These are phyloP conservation scores for Ispidina picta DNA, from an alignment of 2,797 vertebrate genomes.

Conservation along the genomic window DNA sequence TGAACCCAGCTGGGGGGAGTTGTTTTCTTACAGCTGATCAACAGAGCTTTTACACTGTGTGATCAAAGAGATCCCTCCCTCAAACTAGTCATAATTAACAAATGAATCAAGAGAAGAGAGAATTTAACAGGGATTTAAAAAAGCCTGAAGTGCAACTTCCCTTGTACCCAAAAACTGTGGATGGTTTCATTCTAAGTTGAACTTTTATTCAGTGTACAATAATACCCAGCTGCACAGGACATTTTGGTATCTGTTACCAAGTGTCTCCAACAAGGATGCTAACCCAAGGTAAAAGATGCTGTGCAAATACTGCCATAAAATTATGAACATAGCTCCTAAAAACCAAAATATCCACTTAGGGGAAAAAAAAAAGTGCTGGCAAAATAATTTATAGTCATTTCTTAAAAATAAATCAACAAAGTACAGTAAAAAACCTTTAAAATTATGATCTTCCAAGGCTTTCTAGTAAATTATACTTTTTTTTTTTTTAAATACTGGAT, in stretches of 20 bases:
- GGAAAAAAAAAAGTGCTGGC: neutral
- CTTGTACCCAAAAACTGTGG: neutral
- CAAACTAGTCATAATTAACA: neutral
- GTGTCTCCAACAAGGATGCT: neutral
- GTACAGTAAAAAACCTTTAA: neutral
- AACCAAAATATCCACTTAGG: neutral
- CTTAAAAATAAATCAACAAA: neutral
- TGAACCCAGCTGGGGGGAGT: neutral
- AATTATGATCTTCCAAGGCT: neutral
- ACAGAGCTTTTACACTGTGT: neutral
- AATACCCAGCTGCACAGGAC: neutral
- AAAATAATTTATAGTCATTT: neutral
- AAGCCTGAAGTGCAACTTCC: neutral
- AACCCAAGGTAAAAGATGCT: slow-evolving; percentile 14
- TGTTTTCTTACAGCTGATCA: neutral
- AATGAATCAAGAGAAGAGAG: neutral
- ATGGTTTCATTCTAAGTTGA: neutral
- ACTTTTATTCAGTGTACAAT: neutral
- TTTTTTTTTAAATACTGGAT: neutral
- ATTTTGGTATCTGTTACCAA: neutral
- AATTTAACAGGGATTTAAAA: neutral
- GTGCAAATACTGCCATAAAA: neutral
- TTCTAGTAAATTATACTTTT: neutral
- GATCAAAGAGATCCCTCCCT: neutral
- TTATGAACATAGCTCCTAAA: neutral